Evolutionary conservation across 2,797 vertebrate genomes (phyloP).

Genomic region (Mus caroli): DNA sequence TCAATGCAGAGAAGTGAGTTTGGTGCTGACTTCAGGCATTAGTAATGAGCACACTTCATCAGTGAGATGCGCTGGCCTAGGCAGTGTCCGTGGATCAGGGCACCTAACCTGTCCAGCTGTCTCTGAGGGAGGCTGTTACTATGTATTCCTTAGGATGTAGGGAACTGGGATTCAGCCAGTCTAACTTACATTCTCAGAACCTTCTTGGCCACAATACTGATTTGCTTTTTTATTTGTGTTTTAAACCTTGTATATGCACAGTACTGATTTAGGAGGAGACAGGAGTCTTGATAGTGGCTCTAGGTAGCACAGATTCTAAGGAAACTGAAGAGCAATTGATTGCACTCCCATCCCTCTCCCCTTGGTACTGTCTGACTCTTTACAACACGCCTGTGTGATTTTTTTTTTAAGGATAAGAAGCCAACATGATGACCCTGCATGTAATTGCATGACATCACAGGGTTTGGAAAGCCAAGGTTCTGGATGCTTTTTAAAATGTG

Average conservation of each 20-base stretch:
- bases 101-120: background rate
- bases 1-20: background rate
- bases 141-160: background rate
- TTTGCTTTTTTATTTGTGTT: conserved; percentile 37
- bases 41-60: background rate
- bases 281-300: background rate
- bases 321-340: background rate
- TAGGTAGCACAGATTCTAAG: background rate
- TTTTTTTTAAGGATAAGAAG: background rate
- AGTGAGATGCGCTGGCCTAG: background rate
- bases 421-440: conserved; percentile 11
- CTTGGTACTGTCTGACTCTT: conserved; percentile 30
- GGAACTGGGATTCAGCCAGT: background rate
- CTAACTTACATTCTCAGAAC: background rate
- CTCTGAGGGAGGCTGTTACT: background rate
- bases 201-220: background rate
- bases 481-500: conserved; percentile 35
- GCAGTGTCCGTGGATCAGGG: background rate
- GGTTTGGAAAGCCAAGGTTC: conserved; percentile 30
- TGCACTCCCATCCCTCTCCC: background rate
- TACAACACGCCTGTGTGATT: background rate
- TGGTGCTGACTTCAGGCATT: background rate
- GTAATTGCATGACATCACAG: conserved; percentile 36
- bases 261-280: background rate
- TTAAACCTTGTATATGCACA: conserved; percentile 45